Evolutionary conservation across 2,113 vertebrate genomes (phyloP), one percentile per base, ranked within the genome.

Genomic region (Corythaixoides concolor): DNA sequence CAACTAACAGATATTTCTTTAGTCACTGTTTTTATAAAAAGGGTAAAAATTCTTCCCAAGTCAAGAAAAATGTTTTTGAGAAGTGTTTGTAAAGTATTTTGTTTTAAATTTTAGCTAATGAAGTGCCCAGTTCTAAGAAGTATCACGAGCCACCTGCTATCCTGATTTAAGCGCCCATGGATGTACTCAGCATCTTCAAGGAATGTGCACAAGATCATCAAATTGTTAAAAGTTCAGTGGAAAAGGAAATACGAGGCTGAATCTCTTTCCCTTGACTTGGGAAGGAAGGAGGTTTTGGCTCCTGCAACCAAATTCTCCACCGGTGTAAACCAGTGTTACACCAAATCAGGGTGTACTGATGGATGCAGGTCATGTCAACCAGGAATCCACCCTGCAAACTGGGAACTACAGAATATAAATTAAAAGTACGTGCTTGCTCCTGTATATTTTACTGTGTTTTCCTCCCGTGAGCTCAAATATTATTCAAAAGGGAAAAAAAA

Each of bases 341-440:
- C 28, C 56, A 28, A 56, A 19, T 1, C 3, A 28, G 64, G 52
- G 14, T 5, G 21, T 4, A 63, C 32, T 11, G 10, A 20, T 0
- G 11, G 45, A 37, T 8, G 17, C 43, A 72, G 45, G 49, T 22
- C 0, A 1, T 5, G 26, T 19, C 56, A 68, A 9, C 5, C 47
- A 59, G n/a, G 49, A 79, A 33, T 16, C n/a, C 17, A 1, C 39
- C 33, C 72, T 64, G 87, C 50, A 84, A 18, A 35, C 27, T 13
- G 37, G 60, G 39, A 90, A 12, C 37, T 88, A 77, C 58, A 94
- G 59, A 49, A 30, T 8, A 39, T 5, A 35, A 55, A 90, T 67
- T 45, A 6, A 24, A 95, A 70, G 24, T 50, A 72, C 73, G 35
- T 45, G 30, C 56, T 56, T 88, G 23, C 22, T n/a, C 28, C 43